Percentiles rank a stretch among this genome's conserved stretches.
These are phyloP conservation scores for Corythornis cristatus DNA, from an alignment of 2,113 vertebrate genomes.

Conservation along the genomic window DNA sequence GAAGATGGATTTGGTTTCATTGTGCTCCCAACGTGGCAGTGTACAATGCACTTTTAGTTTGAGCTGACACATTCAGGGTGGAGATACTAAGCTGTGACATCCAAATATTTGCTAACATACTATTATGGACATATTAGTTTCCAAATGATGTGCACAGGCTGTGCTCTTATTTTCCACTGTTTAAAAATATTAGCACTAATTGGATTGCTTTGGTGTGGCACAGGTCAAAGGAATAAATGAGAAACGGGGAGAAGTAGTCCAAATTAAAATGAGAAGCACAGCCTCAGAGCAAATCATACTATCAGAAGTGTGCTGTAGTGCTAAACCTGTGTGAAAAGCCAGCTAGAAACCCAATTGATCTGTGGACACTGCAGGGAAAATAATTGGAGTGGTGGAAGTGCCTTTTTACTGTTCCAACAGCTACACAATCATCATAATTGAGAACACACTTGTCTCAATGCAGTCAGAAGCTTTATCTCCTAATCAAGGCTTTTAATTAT, in stretches of 20 bases:
- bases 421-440: neutral
- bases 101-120: constrained; percentile 56
- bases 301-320: neutral
- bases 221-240: constrained; percentile 22
- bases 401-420: neutral
- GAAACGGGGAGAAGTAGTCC: neutral
- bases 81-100: constrained; percentile 59
- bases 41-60: constrained; percentile 9
- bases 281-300: neutral
- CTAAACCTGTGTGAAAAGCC: neutral
- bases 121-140: constrained; percentile 36
- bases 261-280: neutral
- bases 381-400: neutral
- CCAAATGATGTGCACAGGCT: neutral
- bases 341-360: neutral
- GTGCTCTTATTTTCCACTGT: neutral
- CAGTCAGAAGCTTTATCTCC: neutral
- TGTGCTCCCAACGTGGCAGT: constrained; percentile 35
- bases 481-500: neutral
- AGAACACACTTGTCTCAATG: neutral
- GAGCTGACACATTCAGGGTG: constrained; percentile 53
- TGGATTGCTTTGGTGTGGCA: neutral
- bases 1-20: constrained; percentile 51
- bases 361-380: neutral
- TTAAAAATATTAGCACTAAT: constrained; percentile 34